Evolutionary conservation across 2,797 vertebrate species (phyloP), one percentile per base, ranked within the genome.

Genomic region (Acipenser oxyrinchus): DNA sequence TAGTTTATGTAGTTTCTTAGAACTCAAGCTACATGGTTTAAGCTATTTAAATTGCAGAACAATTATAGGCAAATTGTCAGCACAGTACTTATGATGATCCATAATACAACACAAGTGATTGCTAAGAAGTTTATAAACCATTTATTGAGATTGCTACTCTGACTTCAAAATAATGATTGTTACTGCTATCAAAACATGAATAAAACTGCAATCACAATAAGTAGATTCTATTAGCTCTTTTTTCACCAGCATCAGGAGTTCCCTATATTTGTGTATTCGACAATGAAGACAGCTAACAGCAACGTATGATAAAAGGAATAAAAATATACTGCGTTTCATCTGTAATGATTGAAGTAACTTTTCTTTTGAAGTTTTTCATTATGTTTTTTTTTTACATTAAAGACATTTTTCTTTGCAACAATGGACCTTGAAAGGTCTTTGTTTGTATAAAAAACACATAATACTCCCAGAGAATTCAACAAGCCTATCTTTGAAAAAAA

Each of bases 341-440:
- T 11, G 11, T 58, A 58, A 58, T 58, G 12, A 13, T 13, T 58
- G 55, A 13, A 58, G 55, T n/a, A 7, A 11, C 55, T 66, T 65
- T 58, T 11, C 68, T 71, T 76, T 69, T 73, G 68, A 78, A 76
- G 71, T 68, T 73, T 61, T 71, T 68, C 65, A 49, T 60, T 73
- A 75, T 73, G 76, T 79, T 37, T 37, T 76, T 78, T 81, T 81
- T 82, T 76, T 69, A 83, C 77, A 76, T 76, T 79, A 74, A 79
- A 64, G 60, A 51, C 64, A 70, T 70, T 79, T 78, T 77, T 64
- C 55, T 69, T 48, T 48, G 51, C 59, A 71, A 72, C 51, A 72
- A 76, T 72, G 65, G 65, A 60, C 51, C 70, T 60, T 60, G 58
- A 37, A 60, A 37, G 57, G 58, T 62, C 37, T 61, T 63, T 66